Evolutionary conservation across 2,888 invertebrate genomes (phyloP).

Genomic region (Prosapia bicincta): DNA sequence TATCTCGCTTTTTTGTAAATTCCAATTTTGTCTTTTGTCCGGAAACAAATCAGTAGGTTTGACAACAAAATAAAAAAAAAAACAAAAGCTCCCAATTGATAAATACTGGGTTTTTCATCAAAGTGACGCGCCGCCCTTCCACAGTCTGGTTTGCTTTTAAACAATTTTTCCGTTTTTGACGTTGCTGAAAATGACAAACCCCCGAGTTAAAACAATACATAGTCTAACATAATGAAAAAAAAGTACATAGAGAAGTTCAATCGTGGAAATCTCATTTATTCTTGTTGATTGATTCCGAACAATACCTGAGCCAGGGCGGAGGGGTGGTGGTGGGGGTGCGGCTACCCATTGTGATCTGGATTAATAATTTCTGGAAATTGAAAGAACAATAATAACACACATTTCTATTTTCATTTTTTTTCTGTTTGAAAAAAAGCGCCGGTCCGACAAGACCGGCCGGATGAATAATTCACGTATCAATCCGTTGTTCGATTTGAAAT

Average conservation of each 20-base stretch:
- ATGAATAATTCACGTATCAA: constrained; percentile 23
- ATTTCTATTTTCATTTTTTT: neutral
- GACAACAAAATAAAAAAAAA: neutral
- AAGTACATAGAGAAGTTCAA: constrained; percentile 19
- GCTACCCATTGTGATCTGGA: constrained; percentile 12
- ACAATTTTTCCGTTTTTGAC: constrained; percentile 4
- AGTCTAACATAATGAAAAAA: constrained; percentile 27
- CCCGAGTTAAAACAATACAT: constrained; percentile 26
- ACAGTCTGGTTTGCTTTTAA: neutral
- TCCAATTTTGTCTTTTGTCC: neutral
- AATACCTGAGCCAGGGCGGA: neutral
- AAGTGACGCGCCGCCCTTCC: neutral
- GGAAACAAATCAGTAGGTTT: neutral
- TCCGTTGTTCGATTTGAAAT: constrained; percentile 24
- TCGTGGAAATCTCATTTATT: constrained; percentile 28
- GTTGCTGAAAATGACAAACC: constrained; percentile 24
- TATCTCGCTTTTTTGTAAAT: neutral
- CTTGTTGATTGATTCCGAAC: constrained; percentile 25
- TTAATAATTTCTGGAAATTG: neutral
- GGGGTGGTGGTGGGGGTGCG: neutral
- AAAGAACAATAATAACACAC: neutral
- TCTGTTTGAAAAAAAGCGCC: neutral
- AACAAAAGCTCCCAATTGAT: neutral
- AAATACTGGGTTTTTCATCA: neutral
- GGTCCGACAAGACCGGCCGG: neutral